A percentile compares a stretch with the other conserved stretches of the same genome.
These are phyloP conservation scores for Halichoeres trimaculatus DNA, from an alignment of 2,113 vertebrate species.

Conservation along the genomic window DNA sequence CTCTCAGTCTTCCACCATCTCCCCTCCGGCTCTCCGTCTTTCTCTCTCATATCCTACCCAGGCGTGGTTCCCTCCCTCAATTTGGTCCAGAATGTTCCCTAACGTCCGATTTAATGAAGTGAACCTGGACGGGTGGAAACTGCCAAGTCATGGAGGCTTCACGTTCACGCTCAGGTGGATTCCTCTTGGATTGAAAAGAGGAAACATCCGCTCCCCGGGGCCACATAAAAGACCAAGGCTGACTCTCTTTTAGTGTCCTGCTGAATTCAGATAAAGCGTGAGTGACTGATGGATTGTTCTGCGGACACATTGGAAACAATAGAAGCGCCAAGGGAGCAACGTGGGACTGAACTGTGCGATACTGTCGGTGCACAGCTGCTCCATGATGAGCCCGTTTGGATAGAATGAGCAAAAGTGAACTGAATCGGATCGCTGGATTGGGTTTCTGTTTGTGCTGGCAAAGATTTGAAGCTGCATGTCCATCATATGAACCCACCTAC, in stretches of 20 bases:
- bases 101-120: slow-evolving; percentile 58
- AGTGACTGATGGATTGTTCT: slow-evolving; percentile 27
- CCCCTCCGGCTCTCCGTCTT: neutral
- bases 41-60: slow-evolving; percentile 47
- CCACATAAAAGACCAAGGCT: slow-evolving; percentile 32
- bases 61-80: slow-evolving; percentile 31
- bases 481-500: neutral
- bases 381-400: neutral
- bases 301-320: slow-evolving; percentile 32
- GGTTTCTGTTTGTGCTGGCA: neutral
- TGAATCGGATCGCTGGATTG: slow-evolving; percentile 6
- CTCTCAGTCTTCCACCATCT: neutral
- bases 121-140: slow-evolving; percentile 53
- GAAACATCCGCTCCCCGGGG: slow-evolving; percentile 64
- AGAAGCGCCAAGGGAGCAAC: neutral
- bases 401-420: neutral
- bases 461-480: slow-evolving; percentile 14
- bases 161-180: slow-evolving; percentile 65
- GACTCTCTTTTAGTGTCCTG: slow-evolving; percentile 51
- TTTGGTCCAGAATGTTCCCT: slow-evolving; percentile 42
- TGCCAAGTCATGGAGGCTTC: slow-evolving; percentile 36
- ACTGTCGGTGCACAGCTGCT: slow-evolving; percentile 11
- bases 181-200: slow-evolving; percentile 45
- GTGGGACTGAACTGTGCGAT: slow-evolving; percentile 9
- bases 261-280: neutral